phyloP scores from a whole-genome alignment of 2,113 vertebrate genomes.

The Leucosticte australis region DNA sequence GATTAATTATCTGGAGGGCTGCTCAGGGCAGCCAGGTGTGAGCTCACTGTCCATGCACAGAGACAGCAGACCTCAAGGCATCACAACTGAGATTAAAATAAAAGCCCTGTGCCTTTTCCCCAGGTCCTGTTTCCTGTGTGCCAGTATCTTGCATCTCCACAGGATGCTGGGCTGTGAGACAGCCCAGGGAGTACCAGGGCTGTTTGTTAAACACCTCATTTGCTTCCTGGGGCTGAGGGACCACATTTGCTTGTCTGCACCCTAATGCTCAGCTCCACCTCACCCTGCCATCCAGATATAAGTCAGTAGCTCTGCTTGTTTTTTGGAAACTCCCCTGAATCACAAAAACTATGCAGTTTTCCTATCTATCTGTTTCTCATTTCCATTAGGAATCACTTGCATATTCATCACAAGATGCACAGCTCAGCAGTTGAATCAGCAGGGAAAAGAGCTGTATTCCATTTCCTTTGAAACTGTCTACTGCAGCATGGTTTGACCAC shows the following conservation, averaged over 20 bases:
- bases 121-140: accelerated
- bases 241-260: not conserved
- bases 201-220: not conserved
- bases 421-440: not conserved
- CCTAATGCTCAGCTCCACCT: not conserved
- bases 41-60: not conserved
- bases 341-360: not conserved
- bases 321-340: not conserved
- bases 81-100: not conserved
- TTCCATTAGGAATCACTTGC: not conserved
- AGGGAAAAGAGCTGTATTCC: not conserved
- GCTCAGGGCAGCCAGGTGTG: too few relatives aligned
- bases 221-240: not conserved
- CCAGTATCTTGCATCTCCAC: accelerated
- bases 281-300: not conserved
- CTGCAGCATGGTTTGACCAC: not conserved
- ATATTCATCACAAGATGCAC: not conserved
- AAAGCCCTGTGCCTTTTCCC: not conserved
- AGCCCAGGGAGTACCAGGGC: not conserved
- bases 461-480: not conserved
- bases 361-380: not conserved
- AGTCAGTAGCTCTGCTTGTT: not conserved
- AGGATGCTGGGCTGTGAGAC: not conserved
- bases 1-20: not conserved
- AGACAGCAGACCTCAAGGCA: too few relatives aligned